Evolutionary conservation across 2,797 vertebrate species (phyloP), one percentile per base, ranked within the genome.

Genomic region (Apodemus agrarius): DNA sequence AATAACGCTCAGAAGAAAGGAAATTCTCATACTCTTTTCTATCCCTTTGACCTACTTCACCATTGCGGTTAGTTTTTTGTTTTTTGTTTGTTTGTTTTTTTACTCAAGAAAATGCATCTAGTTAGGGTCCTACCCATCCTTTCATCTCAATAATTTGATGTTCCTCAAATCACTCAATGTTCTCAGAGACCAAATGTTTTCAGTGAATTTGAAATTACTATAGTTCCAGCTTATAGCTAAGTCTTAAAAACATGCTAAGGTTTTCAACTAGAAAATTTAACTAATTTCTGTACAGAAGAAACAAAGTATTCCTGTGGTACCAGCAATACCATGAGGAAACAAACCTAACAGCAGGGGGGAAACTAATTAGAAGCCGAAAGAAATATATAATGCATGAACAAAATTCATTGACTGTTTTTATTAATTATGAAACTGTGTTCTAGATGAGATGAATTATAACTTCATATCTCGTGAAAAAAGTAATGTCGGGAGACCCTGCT

Each of bases 351-450:
- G 90, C 75, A 84, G 29, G 29, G 43, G 10, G 19, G 29, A 9
- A 54, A 49, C 69, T 63, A 80, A 89, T 91, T 93, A 95, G 87
- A 94, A 91, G 65, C 87, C 92, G 81, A 90, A 91, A 82, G 81
- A 57, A 93, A 63, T 89, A 19, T 37, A 65, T 94, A 91, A 93
- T 88, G 13, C 26, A 74, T 52, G 65, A 24, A 49, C 46, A 79
- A 91, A 96, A 76, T 72, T 85, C 40, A 81, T 16, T 88, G 63
- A 90, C 52, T 92, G 9, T 81, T 40, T 91, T 82, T 57, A 85
- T 96, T 95, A 93, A 96, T 52, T 81, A 92, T 65, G 92, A 92
- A 90, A 57, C 69, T 49, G 22, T 83, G 29, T 14, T 90, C 21
- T 84, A 26, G 22, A 52, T 86, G 81, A 86, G 69, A 7, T 34